Percentiles rank a stretch among this genome's conserved stretches.
phyloP scores from a whole-genome alignment of 2,797 vertebrate genomes.

The Bradypus variegatus region DNA sequence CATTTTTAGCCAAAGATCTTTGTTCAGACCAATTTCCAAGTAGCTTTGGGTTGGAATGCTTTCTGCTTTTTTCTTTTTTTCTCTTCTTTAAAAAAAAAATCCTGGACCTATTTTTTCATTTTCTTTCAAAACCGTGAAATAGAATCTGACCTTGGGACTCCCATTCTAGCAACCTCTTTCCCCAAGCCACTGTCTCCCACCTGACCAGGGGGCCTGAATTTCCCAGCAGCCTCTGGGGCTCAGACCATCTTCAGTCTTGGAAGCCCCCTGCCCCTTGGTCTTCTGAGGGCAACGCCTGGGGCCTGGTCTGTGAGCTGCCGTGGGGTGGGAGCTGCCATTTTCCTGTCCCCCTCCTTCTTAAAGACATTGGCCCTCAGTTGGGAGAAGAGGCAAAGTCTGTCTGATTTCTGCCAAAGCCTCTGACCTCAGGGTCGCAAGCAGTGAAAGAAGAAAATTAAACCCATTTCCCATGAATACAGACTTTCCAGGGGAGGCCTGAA shows the following conservation, averaged over 20 bases:
- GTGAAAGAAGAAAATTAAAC: background rate
- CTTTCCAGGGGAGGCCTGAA: background rate
- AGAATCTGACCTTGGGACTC: slow-evolving; percentile 35
- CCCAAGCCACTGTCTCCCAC: background rate
- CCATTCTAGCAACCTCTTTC: slow-evolving; percentile 1
- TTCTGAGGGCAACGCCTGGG: background rate
- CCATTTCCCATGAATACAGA: background rate
- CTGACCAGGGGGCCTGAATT: background rate
- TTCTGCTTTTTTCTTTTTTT: background rate
- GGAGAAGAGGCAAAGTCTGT: no score
- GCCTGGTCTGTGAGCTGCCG: background rate
- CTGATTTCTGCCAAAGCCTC: background rate
- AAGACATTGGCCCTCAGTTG: background rate
- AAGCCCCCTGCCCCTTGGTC: background rate
- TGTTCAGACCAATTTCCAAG: slow-evolving; percentile 52
- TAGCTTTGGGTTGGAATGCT: slow-evolving; percentile 31
- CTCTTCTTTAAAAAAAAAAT: background rate
- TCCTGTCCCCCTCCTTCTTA: background rate
- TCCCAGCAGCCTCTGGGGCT: slow-evolving; percentile 19
- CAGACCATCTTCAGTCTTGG: background rate
- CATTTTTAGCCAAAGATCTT: slow-evolving; percentile 61
- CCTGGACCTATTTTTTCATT: slow-evolving; percentile 32
- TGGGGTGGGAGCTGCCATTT: background rate
- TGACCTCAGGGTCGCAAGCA: background rate
- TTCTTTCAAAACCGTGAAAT: slow-evolving; percentile 28